Percentiles rank a stretch among this genome's conserved stretches.
phyloP scores from a whole-genome alignment of 1,140 invertebrate genomes.

The Leguminivora glycinivorella region DNA sequence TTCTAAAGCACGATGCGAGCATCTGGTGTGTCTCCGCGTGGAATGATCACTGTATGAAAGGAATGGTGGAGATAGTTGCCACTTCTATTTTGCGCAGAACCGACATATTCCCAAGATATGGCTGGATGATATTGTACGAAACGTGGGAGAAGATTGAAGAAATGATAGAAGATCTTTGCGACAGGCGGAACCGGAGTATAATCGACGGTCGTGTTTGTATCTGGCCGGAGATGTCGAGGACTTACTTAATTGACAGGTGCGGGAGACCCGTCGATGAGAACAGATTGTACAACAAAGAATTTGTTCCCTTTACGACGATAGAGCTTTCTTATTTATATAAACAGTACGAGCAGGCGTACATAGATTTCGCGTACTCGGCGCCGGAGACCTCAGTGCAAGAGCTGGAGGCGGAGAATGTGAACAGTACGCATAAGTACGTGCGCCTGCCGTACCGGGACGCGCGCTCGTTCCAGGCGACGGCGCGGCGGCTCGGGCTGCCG shows the following conservation, averaged over 20 bases:
- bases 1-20: conserved; percentile 90
- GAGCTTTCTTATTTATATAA: neutral
- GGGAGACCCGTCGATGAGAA: neutral
- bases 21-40: conserved; percentile 97
- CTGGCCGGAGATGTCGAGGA: neutral
- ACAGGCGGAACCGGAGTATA: neutral
- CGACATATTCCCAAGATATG: conserved; percentile 99
- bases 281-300: neutral
- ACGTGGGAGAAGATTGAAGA: neutral
- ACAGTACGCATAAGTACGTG: neutral
- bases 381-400: neutral
- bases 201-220: neutral
- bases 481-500: too few species aligned
- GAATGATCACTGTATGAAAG: conserved; percentile 99
- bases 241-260: neutral
- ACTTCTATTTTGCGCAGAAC: conserved; percentile 92
- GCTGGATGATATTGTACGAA: conserved; percentile 91
- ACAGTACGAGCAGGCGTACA: neutral
- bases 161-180: neutral
- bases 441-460: neutral
- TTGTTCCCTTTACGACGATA: neutral
- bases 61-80: conserved; percentile 86
- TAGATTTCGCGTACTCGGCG: neutral
- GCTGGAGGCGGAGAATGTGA: neutral
- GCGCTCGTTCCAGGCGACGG: too few species aligned